Evolutionary conservation across 1,140 invertebrate genomes (phyloP).

Genomic region (Episyrphus balteatus): DNA sequence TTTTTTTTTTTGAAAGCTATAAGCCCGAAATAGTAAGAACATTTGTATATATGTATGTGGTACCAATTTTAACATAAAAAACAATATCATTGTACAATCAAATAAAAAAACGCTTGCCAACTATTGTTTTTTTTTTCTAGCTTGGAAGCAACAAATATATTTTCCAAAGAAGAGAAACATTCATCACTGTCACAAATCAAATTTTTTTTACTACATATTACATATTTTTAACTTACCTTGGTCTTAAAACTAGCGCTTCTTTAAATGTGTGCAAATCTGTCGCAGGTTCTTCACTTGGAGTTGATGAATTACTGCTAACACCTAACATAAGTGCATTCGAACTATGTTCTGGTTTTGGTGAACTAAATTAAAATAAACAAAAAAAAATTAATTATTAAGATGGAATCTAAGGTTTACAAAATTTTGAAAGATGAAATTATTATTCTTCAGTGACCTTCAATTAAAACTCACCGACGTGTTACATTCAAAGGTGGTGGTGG

Average conservation of each 20-base stretch:
- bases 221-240: conserved; percentile 33
- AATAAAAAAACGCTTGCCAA: no score
- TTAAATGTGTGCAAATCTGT: conserved; percentile 60
- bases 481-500: conserved; percentile 47
- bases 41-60: no score
- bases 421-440: conserved; percentile 1
- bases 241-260: conserved; percentile 57
- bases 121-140: no score
- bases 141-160: no score
- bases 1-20: no score
- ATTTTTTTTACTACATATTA: no score
- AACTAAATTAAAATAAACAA: conserved; percentile 10
- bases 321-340: conserved; percentile 13
- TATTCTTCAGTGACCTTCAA: conserved; percentile 12
- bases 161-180: no score
- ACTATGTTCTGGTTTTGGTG: conserved; percentile 23
- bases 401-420: not conserved
- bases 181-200: no score
- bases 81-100: no score
- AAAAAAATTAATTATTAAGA: not conserved
- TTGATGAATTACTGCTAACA: conserved; percentile 16
- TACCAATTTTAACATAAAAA: no score
- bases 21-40: no score
- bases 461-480: conserved; percentile 36
- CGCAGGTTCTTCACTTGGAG: conserved; percentile 37